phyloP scores from a whole-genome alignment of 2,113 vertebrate species.

The Spheniscus mendiculus region DNA sequence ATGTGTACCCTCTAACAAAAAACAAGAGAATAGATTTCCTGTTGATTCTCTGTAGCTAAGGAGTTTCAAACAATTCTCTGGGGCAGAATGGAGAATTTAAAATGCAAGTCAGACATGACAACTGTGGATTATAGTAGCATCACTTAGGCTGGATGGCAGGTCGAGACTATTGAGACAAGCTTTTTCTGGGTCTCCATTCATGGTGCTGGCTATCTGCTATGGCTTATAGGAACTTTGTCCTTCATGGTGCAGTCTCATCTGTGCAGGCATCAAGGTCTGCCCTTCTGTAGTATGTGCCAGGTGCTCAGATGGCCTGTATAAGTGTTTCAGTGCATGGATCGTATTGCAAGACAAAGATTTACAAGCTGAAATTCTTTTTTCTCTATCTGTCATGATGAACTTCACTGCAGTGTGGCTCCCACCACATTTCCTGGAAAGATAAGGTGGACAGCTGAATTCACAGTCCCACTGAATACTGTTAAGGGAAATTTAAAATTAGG shows the following conservation, averaged over 20 bases:
- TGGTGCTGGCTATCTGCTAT: neutral
- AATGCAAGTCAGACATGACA: neutral
- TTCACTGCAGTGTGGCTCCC: neutral
- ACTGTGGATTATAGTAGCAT: neutral
- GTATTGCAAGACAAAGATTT: neutral
- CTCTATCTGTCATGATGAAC: neutral
- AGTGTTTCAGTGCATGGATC: neutral
- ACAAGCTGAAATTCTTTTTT: neutral
- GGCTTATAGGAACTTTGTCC: neutral
- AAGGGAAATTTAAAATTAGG: neutral
- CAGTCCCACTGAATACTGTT: neutral
- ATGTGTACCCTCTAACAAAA: neutral
- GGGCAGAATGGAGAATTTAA: neutral
- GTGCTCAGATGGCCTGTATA: neutral
- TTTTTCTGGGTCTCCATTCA: neutral
- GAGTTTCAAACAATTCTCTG: neutral
- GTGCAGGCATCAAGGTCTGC: neutral
- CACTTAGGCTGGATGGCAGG: neutral
- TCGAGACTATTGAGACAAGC: neutral
- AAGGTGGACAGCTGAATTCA: neutral
- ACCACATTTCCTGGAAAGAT: neutral
- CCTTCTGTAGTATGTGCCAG: neutral
- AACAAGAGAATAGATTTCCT: neutral
- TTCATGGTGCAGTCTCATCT: neutral
- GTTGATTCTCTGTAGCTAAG: neutral